Evolutionary conservation across 2,113 vertebrate genomes (phyloP), one percentile per base, ranked within the genome.

Genomic region (Sula dactylatra): DNA sequence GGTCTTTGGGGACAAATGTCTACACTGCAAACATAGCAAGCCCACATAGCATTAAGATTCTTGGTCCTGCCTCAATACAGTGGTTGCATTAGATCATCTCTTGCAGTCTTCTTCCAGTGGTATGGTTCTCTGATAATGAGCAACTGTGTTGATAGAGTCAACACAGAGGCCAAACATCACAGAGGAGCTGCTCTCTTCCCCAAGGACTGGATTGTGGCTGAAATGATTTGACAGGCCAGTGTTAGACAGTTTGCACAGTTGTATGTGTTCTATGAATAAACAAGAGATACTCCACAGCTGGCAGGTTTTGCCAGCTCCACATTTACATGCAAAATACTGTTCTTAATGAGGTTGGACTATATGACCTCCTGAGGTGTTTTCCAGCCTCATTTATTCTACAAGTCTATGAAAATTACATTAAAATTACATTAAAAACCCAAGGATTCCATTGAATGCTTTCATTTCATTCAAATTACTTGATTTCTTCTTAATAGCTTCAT

Each of bases 331-430:
- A 73, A 97, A 94, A 85, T 14, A 16, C 45, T 18, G 3, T n/a
- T 85, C 81, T 82, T 58, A 61, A 88, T 72, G 84, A 82, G 25
- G 27, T 31, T 74, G n/a, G 72, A 25, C 20, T 71, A 1, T 34
- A 61, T 20, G 62, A 71, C 61, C 31, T 90, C 73, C 49, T 7
- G 7, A 91, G 58, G 82, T 96, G 62, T 87, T 91, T 82, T 82
- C 93, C 87, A 93, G 40, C 27, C 70, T 79, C 56, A 65, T 93
- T 93, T 93, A 85, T 76, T 65, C 65, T 69, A 21, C 8, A 7
- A 84, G 52, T 71, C 81, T 72, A 76, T 88, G 78, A 95, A 95
- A 88, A 86, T 61, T n/a, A 61, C 74, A 88, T 85, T 94, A 61
- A 88, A 94, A 91, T 66, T 76, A 31, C 58, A 69, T 79, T 74